Evolutionary conservation across 2,888 invertebrate genomes (phyloP).

Genomic region (Adela reaumurella): DNA sequence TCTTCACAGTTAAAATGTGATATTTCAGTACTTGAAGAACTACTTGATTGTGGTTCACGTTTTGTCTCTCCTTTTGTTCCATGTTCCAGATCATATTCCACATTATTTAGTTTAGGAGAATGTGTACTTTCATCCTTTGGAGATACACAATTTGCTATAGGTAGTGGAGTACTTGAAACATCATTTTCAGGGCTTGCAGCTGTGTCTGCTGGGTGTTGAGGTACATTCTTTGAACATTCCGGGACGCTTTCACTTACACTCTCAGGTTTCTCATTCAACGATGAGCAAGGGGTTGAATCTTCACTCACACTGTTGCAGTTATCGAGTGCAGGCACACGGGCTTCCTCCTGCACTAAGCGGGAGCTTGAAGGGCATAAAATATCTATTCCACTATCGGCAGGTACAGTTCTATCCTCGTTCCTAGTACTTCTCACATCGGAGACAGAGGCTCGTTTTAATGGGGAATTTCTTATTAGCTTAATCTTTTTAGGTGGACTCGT

Average conservation of each 20-base stretch:
- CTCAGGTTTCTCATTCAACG: background rate
- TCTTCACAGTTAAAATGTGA: background rate
- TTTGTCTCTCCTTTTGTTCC: background rate
- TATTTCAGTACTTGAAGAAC: background rate
- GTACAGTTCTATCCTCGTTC: background rate
- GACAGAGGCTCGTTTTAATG: background rate
- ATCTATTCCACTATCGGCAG: background rate
- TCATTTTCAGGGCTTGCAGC: background rate
- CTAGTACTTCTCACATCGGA: background rate
- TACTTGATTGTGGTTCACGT: no score
- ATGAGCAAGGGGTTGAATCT: background rate
- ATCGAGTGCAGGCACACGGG: background rate
- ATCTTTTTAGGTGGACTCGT: slow-evolving; percentile 43
- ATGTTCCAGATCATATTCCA: background rate
- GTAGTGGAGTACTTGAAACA: slow-evolving; percentile 1
- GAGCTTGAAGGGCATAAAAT: background rate
- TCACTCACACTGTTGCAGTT: background rate
- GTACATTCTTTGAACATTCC: background rate
- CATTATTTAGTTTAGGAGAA: background rate
- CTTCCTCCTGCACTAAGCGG: background rate
- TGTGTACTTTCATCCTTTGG: background rate
- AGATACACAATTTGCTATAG: background rate
- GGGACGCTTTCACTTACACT: background rate
- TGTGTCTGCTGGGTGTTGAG: background rate
- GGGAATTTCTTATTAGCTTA: slow-evolving; percentile 38